Evolutionary conservation across 2,113 vertebrate species (phyloP).

Genomic region (Myocastor coypus): DNA sequence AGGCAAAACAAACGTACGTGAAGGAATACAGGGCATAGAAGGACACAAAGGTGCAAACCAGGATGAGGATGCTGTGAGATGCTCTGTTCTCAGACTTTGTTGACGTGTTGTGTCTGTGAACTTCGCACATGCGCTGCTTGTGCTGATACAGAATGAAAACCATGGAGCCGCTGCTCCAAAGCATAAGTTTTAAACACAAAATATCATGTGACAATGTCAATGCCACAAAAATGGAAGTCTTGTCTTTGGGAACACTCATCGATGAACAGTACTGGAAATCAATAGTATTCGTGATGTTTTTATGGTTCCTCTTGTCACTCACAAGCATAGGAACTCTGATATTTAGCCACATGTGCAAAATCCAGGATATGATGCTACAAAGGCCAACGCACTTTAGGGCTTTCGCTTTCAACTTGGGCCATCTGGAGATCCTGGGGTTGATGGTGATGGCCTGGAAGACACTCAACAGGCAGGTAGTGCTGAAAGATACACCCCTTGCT

Average conservation of each 20-base stretch:
- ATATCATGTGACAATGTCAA: background rate
- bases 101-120: too few species aligned
- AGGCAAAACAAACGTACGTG: too few species aligned
- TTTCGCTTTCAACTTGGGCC: background rate
- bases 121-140: too few species aligned
- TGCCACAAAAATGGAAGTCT: background rate
- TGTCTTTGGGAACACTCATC: background rate
- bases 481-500: too few species aligned
- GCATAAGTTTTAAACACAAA: background rate
- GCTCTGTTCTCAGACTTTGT: too few species aligned
- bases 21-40: too few species aligned
- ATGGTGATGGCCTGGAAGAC: background rate
- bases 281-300: background rate
- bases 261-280: background rate
- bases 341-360: background rate
- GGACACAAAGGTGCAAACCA: too few species aligned
- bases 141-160: background rate
- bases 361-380: background rate
- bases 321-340: background rate
- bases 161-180: background rate
- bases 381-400: background rate
- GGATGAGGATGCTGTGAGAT: too few species aligned
- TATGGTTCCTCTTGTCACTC: background rate
- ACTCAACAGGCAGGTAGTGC: too few species aligned
- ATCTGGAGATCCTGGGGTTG: background rate